Conservation (phyloP, 2,888 invertebrate genomes). For the Lithosia quadra region DNA sequence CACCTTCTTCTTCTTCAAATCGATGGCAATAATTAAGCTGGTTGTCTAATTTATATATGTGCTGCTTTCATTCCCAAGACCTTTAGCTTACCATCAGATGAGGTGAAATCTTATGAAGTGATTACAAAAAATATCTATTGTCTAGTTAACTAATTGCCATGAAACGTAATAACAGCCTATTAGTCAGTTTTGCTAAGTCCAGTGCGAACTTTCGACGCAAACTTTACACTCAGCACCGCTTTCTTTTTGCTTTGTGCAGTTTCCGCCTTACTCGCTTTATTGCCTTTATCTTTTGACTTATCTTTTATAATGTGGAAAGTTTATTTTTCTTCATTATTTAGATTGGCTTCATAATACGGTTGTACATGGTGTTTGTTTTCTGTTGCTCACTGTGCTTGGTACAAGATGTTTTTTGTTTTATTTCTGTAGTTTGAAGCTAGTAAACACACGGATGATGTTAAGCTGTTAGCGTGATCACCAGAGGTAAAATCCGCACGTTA, state of each 20-base stretch:
- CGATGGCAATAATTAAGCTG: too few relatives aligned
- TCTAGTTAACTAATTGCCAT: conserved; percentile 20
- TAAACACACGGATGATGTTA: neutral
- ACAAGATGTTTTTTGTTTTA: conserved; percentile 1
- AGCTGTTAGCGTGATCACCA: neutral
- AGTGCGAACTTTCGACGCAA: conserved; percentile 51
- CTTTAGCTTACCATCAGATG: too few relatives aligned
- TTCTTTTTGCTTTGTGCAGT: conserved; percentile 63
- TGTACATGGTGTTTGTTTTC: conserved; percentile 18
- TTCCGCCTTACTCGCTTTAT: conserved; percentile 56
- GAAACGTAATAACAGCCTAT: conserved; percentile 55
- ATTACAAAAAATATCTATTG: neutral
- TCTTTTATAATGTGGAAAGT: conserved; percentile 56
- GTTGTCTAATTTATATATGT: too few relatives aligned
- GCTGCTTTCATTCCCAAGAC: too few relatives aligned
- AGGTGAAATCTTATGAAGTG: too few relatives aligned
- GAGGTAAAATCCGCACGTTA: neutral
- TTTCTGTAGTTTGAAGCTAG: neutral
- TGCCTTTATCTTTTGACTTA: conserved; percentile 55
- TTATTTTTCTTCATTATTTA: conserved; percentile 46
- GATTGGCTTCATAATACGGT: conserved; percentile 34
- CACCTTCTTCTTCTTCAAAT: too few relatives aligned
- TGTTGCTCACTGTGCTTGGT: conserved; percentile 7
- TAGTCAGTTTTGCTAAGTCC: conserved; percentile 64
- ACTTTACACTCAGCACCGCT: conserved; percentile 64